Evolutionary conservation across 2,888 invertebrate genomes (phyloP), one percentile per base, ranked within the genome.

Genomic region (Perizoma affinitatum): DNA sequence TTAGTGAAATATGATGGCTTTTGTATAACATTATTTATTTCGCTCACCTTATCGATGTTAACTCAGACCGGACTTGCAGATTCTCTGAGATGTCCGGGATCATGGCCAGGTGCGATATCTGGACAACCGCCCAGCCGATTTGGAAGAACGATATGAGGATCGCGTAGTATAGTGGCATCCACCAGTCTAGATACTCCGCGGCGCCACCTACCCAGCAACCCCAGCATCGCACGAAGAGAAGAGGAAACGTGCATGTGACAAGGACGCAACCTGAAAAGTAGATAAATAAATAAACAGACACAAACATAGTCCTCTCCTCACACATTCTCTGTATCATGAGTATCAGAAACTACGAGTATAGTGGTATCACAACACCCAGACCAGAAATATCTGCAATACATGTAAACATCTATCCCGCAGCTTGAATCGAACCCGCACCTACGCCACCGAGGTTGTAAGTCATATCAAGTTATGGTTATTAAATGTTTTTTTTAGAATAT

Each of bases 51-150:
- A 96, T 95, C 4, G 97, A 96, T 47, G 97, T 97, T 65, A 97
- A 92, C 72, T 96, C 96, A 1, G 96, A 94, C 58, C 97, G 94
- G 65, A 95, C 94, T 68, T 94, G 90, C 49, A 95, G 92, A 68
- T 94, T 94, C 48, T 94, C 94, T 0, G 97, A 94, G 58, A 97
- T 93, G 54, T 95, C 94, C 0, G 98, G 97, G 73, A 98, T 98
- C 84, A 98, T 95, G 0, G 98, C 95, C 57, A 98, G 93, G 87
- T 98, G 98, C 0, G 98, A 96, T 73, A 98, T 98, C 92, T 98
- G 98, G 1, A 97, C 97, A 6, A 96, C 93, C 0, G 98, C 98
- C 98, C 98, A 98, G 8, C 98, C 98, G 69, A 97, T 96, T 90
- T 98, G 98, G 86, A 98, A 97, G 69, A 97, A 88, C 7, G 94